phyloP scores from a whole-genome alignment of 2,113 vertebrate species.

The Paratilapia polleni region DNA sequence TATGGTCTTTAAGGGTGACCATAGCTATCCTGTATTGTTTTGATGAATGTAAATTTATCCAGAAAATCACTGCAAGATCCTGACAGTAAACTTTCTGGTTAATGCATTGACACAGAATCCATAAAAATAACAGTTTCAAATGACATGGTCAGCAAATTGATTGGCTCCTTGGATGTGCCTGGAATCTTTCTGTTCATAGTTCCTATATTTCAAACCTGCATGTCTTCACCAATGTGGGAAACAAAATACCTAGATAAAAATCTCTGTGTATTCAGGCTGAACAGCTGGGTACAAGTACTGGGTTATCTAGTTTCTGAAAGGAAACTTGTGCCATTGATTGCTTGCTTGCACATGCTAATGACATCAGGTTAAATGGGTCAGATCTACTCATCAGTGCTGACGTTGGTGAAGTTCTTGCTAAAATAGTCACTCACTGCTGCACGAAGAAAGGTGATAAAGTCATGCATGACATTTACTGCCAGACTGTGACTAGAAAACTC shows the following conservation, averaged over 20 bases:
- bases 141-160: not conserved
- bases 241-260: not conserved
- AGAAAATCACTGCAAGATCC: not conserved
- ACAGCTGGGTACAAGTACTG: not conserved
- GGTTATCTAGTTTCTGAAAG: not conserved
- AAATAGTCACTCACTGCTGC: conserved; percentile 41
- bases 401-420: conserved; percentile 54
- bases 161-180: too few species aligned
- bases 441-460: conserved; percentile 57
- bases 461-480: conserved; percentile 26
- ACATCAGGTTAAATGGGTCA: conserved; percentile 36
- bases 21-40: not conserved
- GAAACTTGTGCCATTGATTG: not conserved
- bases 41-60: not conserved
- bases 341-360: conserved; percentile 1
- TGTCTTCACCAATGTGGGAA: not conserved
- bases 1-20: not conserved
- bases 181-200: too few species aligned
- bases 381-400: conserved; percentile 56
- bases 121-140: not conserved
- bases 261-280: not conserved
- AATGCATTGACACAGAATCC: not conserved
- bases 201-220: not conserved
- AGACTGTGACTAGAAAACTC: conserved; percentile 30
- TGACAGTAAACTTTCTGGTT: not conserved